Evolutionary conservation across 2,797 vertebrate species (phyloP), one percentile per base, ranked within the genome.

Genomic region (Xyrichtys novacula): DNA sequence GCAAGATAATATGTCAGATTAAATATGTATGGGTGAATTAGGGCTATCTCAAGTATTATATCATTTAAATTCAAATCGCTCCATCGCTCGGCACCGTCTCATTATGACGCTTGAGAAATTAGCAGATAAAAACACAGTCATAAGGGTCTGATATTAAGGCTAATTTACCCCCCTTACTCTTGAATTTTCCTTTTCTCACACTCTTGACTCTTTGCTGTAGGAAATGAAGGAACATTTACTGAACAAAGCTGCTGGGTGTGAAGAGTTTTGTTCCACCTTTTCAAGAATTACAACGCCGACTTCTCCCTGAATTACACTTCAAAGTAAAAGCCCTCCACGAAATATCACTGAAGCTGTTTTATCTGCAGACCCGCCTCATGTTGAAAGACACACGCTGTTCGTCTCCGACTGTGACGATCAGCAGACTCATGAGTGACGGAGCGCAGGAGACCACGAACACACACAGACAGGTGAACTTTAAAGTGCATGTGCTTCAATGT

Each of bases 1-100:
- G 87, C 90, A 49, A 89, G 93, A 92, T 94, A 89, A 92, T 94
- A 83, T 83, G 91, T 94, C 91, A 94, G 91, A 94, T 95, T 94
- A 94, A 94, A 95, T 94, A 95, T 95, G 93, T 93, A 94, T 94
- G 91, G 90, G 85, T 81, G 88, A 94, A 94, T 93, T 92, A 95
- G 91, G 91, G 83, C 84, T 82, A 90, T 92, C 92, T 93, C 85
- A 88, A 92, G 91, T 93, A 93, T 94, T 93, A 90, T 93, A 94
- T 94, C 91, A 94, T 92, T 94, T 93, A 91, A 91, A 93, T 94
- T 94, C 92, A 94, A 93, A 94, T 92, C 87, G 89, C 87, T 93
- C 85, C 87, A 92, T 92, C 90, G 87, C 89, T 86, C 76, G 61
- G 88, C 61, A 74, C 79, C 69, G 75, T 83, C 93, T 94, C 92